Evolutionary conservation across 1,140 invertebrate species (phyloP).

Genomic region (Zaprionus vittiger): DNA sequence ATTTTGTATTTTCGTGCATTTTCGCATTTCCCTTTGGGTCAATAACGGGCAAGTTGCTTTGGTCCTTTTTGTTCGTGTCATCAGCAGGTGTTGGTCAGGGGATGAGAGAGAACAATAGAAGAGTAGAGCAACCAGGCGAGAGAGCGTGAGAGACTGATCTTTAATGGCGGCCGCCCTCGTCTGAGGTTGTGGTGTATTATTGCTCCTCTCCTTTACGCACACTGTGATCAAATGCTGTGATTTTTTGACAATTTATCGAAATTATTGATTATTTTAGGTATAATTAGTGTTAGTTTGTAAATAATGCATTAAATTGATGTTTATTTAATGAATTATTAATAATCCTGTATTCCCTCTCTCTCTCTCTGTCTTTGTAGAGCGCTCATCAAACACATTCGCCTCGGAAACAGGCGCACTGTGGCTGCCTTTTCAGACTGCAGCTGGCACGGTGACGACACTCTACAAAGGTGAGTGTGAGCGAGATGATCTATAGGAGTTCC

Average conservation of each 20-base stretch:
- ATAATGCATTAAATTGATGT: too few species aligned
- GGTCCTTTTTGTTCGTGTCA: conserved; percentile 29
- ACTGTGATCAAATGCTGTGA: background rate
- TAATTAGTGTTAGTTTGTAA: too few species aligned
- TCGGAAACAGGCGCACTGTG: conserved; percentile 88
- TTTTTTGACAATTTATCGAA: background rate
- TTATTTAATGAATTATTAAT: background rate
- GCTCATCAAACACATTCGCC: conserved; percentile 71
- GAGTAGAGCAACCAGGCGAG: background rate
- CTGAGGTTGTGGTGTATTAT: too few species aligned
- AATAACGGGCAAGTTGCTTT: conserved; percentile 40
- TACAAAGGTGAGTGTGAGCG: conserved; percentile 89
- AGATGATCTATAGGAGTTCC: background rate
- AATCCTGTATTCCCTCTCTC: background rate
- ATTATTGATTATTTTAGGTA: background rate
- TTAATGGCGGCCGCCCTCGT: background rate
- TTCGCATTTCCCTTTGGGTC: conserved; percentile 21
- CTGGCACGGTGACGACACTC: conserved; percentile 90
- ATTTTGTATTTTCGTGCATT: conserved; percentile 11
- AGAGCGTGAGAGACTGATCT: conserved; percentile 24
- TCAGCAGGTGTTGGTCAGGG: conserved; percentile 31
- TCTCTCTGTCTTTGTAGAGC: conserved; percentile 52
- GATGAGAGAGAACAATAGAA: conserved; percentile 23
- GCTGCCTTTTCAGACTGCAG: conserved; percentile 93
- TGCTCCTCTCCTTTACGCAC: background rate